These are phyloP conservation scores for Poeciliopsis paucimaculata DNA, from an alignment of 2,797 vertebrate species.

Conservation along the genomic window DNA sequence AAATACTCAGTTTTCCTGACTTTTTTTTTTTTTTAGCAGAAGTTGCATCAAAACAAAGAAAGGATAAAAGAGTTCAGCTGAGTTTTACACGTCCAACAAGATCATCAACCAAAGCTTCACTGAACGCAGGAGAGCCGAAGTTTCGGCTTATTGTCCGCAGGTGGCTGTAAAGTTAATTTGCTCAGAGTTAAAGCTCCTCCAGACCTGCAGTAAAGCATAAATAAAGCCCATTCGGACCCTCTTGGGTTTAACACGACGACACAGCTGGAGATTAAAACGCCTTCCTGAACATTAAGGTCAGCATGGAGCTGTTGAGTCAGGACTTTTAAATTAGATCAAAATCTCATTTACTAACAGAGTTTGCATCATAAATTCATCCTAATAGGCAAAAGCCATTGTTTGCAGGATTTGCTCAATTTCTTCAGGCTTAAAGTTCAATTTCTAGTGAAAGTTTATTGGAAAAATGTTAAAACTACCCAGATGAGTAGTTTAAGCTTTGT, in stretches of 20 bases:
- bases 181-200: slow-evolving; percentile 45
- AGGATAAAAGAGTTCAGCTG: slow-evolving; percentile 14
- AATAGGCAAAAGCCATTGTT: background rate
- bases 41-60: background rate
- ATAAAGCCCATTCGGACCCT: slow-evolving; percentile 29
- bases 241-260: slow-evolving; percentile 24
- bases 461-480: background rate
- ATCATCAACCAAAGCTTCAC: background rate
- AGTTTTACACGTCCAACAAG: background rate
- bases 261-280: slow-evolving; percentile 15
- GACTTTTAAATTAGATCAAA: slow-evolving; percentile 8
- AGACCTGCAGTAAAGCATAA: slow-evolving; percentile 34
- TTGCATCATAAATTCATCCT: background rate
- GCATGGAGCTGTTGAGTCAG: background rate
- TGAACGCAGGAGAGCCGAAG: background rate
- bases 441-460: background rate
- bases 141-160: slow-evolving; percentile 14
- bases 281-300: slow-evolving; percentile 8
- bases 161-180: slow-evolving; percentile 49
- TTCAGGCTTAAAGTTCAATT: background rate
- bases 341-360: background rate
- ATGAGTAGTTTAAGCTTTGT: background rate
- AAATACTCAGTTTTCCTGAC: background rate
- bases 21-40: background rate
- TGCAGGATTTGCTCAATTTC: background rate